Conservation (phyloP, 2,888 invertebrate species). For the Synanthedon vespiformis region DNA sequence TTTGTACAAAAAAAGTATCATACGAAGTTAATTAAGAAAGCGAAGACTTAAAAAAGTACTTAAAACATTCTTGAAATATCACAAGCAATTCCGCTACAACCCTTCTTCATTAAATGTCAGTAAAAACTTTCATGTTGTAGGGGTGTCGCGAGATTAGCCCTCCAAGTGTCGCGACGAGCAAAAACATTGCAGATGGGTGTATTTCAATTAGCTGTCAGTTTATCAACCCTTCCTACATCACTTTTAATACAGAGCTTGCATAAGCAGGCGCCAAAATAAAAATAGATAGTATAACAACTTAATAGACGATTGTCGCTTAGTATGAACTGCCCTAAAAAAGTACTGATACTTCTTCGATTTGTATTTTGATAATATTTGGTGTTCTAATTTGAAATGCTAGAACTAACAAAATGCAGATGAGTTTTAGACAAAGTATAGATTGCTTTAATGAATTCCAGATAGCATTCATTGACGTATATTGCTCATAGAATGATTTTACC, state of each 20-base stretch:
- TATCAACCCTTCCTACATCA: constrained; percentile 54
- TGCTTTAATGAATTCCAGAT: too few species aligned
- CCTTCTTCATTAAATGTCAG: constrained; percentile 35
- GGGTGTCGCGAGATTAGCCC: constrained; percentile 60
- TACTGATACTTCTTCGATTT: too few species aligned
- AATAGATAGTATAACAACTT: background rate
- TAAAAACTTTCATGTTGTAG: constrained; percentile 24
- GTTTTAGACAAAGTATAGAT: too few species aligned
- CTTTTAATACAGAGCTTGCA: constrained; percentile 22
- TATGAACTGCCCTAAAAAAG: too few species aligned
- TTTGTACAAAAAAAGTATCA: too few species aligned
- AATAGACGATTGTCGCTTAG: too few species aligned
- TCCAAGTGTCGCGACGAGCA: constrained; percentile 37
- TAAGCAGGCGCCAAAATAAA: constrained; percentile 11
- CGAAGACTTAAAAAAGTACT: background rate
- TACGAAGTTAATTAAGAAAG: too few species aligned
- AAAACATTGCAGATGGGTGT: constrained; percentile 65
- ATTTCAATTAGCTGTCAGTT: constrained; percentile 68
- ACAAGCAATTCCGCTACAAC: constrained; percentile 35
- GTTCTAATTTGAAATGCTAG: too few species aligned
- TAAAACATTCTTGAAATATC: constrained; percentile 29
- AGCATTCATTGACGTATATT: too few species aligned
- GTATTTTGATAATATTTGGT: too few species aligned
- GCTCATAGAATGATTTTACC: too few species aligned
- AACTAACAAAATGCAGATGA: too few species aligned